These are phyloP conservation scores for Macrostomum cliftonense DNA, from an alignment of 2,888 invertebrate species.

Conservation along the genomic window DNA sequence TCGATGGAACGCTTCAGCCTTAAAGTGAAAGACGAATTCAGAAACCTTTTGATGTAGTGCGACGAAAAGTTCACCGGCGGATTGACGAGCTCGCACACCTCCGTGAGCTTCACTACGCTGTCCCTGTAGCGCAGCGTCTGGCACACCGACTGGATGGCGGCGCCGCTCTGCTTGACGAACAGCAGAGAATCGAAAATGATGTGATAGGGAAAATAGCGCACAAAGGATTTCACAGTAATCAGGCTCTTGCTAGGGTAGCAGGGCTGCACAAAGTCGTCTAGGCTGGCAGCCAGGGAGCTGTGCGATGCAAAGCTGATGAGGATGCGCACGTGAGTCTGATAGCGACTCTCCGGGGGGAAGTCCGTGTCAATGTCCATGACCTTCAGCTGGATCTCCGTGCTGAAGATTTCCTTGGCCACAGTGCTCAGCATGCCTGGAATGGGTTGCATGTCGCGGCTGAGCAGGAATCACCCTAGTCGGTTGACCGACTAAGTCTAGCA, in stretches of 20 bases:
- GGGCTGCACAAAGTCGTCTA: conserved; percentile 2
- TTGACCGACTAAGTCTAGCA: no score
- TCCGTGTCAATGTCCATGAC: conserved; percentile 3
- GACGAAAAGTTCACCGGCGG: conserved; percentile 23
- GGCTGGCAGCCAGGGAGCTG: background rate
- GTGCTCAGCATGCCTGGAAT: conserved; percentile 3
- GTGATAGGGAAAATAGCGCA: conserved; percentile 27
- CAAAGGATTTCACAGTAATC: conserved; percentile 20
- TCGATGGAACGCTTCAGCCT: conserved; percentile 1
- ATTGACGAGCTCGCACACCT: conserved; percentile 19
- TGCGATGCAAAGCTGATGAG: conserved; percentile 3
- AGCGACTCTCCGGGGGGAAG: conserved; percentile 5
- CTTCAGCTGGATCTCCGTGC: conserved; percentile 5
- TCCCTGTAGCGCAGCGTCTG: background rate
- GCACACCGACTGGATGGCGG: conserved; percentile 18
- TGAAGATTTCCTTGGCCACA: conserved; percentile 9
- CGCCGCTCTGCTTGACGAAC: conserved; percentile 21
- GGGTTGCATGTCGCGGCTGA: background rate
- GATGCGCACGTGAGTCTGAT: conserved; percentile 10
- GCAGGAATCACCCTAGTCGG: no score
- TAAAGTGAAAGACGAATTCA: conserved; percentile 24
- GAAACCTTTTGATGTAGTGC: conserved; percentile 22
- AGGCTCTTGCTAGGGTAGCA: conserved; percentile 5
- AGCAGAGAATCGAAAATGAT: conserved; percentile 25
- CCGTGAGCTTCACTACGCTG: conserved; percentile 14